phyloP scores from a whole-genome alignment of 2,797 vertebrate genomes.

The Ciconia nigra region DNA sequence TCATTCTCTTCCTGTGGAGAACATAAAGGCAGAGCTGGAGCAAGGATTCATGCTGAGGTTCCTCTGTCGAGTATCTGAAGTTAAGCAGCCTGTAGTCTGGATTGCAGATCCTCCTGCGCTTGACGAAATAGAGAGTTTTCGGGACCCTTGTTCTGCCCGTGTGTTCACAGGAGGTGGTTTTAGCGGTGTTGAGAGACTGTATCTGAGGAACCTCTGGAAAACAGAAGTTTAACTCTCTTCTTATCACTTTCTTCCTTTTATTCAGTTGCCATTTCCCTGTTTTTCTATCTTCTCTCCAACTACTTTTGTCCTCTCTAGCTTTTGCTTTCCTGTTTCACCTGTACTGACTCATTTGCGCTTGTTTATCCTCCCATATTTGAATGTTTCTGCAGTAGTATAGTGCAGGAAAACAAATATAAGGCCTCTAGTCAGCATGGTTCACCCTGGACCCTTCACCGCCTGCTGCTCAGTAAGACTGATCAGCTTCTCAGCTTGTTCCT shows the following conservation, averaged over 20 bases:
- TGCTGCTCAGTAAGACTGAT: background rate
- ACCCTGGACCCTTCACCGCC: background rate
- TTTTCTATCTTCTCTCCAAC: background rate
- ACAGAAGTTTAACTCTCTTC: background rate
- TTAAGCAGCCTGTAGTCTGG: background rate
- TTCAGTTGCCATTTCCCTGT: background rate
- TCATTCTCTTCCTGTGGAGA: background rate
- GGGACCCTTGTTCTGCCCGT: background rate
- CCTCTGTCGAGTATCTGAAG: accelerated
- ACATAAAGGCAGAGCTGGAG: background rate
- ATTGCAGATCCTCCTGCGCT: background rate
- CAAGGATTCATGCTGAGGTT: background rate
- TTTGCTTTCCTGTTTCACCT: background rate
- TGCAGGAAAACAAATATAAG: background rate
- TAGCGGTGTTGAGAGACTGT: background rate
- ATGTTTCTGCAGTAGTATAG: background rate
- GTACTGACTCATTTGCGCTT: background rate
- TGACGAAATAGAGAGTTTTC: background rate
- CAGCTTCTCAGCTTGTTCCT: background rate
- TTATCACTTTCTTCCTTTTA: background rate
- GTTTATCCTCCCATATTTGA: background rate
- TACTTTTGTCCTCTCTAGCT: background rate
- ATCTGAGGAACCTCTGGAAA: background rate
- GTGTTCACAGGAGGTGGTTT: background rate
- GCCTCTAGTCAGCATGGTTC: background rate